A percentile compares a stretch with the other conserved stretches of the same genome.
These are phyloP conservation scores for Orthosia gothica DNA, from an alignment of 2,888 invertebrate species.

Conservation along the genomic window DNA sequence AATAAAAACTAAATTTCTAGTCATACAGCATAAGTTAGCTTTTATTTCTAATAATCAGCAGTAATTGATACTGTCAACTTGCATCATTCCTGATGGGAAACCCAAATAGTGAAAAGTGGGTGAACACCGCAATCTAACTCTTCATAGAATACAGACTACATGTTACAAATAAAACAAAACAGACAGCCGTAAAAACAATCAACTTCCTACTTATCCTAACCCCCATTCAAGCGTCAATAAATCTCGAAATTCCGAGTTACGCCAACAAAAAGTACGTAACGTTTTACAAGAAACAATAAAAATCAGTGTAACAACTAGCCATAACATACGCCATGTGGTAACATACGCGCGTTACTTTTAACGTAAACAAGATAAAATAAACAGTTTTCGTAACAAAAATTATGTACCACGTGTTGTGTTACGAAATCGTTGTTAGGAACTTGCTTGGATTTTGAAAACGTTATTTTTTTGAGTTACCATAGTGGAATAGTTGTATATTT, in stretches of 20 bases:
- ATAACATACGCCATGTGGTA: conserved; percentile 63
- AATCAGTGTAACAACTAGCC: conserved; percentile 56
- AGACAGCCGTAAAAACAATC: conserved; percentile 21
- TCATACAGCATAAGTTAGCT: no score
- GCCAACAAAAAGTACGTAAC: conserved; percentile 28
- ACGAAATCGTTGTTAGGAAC: conserved; percentile 24
- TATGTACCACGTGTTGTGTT: conserved; percentile 33
- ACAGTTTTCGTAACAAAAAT: conserved; percentile 62
- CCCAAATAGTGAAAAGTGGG: no score
- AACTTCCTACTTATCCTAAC: conserved; percentile 25
- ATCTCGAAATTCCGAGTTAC: conserved; percentile 49
- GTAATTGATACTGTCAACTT: no score
- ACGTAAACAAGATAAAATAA: conserved; percentile 65
- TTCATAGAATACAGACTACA: neutral
- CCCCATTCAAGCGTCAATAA: conserved; percentile 36
- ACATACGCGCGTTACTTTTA: conserved; percentile 61
- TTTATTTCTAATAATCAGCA: neutral
- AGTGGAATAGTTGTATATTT: neutral
- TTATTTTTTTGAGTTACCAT: conserved; percentile 21
- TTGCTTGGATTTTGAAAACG: neutral
- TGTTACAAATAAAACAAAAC: conserved; percentile 25
- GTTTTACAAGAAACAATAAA: conserved; percentile 58
- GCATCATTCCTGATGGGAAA: no score
- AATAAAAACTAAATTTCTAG: neutral
- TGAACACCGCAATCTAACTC: neutral